Evolutionary conservation across 2,797 vertebrate species (phyloP).

Genomic region (Sandelia bainsii): DNA sequence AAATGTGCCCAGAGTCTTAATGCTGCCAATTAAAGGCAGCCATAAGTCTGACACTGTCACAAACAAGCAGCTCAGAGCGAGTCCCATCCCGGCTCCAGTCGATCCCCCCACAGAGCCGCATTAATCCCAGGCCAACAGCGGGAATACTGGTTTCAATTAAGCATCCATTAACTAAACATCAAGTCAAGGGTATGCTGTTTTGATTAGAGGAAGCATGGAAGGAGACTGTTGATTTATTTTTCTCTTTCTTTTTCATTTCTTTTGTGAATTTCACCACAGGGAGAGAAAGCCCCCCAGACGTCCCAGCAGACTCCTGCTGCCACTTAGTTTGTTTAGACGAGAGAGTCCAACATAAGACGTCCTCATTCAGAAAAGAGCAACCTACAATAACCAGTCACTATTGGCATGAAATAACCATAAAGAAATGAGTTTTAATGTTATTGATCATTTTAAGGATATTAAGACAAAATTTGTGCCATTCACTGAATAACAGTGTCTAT

Average conservation of each 20-base stretch:
- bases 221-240: slow-evolving; percentile 37
- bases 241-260: slow-evolving; percentile 1
- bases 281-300: slow-evolving; percentile 22
- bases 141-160: slow-evolving; percentile 71
- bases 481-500: too few species aligned
- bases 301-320: slow-evolving; percentile 11
- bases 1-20: slow-evolving; percentile 39
- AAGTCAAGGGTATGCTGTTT: slow-evolving; percentile 58
- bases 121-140: slow-evolving; percentile 45
- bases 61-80: slow-evolving; percentile 60
- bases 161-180: slow-evolving; percentile 58
- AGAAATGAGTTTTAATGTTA: background rate
- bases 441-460: background rate
- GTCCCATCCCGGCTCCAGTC: slow-evolving; percentile 50
- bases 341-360: slow-evolving; percentile 4
- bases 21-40: slow-evolving; percentile 52
- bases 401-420: background rate
- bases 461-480: too few species aligned
- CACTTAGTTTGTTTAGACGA: slow-evolving; percentile 5
- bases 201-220: slow-evolving; percentile 50
- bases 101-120: slow-evolving; percentile 39
- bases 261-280: slow-evolving; percentile 27
- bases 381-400: background rate
- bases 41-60: slow-evolving; percentile 64
- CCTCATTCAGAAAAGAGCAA: background rate